Evolutionary conservation across 1,140 invertebrate species (phyloP), one percentile per base, ranked within the genome.

Genomic region (Hirudo medicinalis): DNA sequence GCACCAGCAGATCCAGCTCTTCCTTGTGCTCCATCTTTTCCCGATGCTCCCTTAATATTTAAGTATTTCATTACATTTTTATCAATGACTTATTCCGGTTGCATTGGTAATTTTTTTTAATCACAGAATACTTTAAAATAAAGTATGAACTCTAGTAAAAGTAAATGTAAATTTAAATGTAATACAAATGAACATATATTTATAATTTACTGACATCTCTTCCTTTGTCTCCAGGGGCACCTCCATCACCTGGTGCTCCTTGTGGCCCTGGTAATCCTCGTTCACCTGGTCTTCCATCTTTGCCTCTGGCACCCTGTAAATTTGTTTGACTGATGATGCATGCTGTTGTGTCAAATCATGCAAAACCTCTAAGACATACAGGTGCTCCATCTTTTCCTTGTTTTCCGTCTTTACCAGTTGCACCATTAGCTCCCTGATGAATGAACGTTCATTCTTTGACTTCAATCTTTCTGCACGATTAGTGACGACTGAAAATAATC

Each of bases 261-360:
- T 43, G 32, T 17, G 36, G 20, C 17, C 69, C 69, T 11, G 69
- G 25, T 13, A 25, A 13, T 22, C 69, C 69, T 25, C 49, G 29
- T 54, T 70, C 32, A n/a, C 69, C 69, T 49, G 17, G 32, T 54
- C n/a, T 40, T 49, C 69, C 69, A 9, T 36, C 69, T 53, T 49
- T 53, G 11, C 69, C 69, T 19, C 36, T 49, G 20, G 69, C 69
- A 53, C 69, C 69, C n/a, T 53, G 25, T 25, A 54, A 54, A 53
- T 11, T 25, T 53, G 69, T 36, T 53, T 36, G 49, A 70, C 53
- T 25, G 22, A 22, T 22, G 40, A 27, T 70, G 32, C 53, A 25
- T 36, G 5, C 22, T 3, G 5, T 25, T 49, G 32, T 70, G 69
- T 19, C 32, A 27, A 49, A 53, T 27, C 15, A 19, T 32, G 67